phyloP scores from a whole-genome alignment of 1,140 invertebrate genomes.

The Acarapis woodi region DNA sequence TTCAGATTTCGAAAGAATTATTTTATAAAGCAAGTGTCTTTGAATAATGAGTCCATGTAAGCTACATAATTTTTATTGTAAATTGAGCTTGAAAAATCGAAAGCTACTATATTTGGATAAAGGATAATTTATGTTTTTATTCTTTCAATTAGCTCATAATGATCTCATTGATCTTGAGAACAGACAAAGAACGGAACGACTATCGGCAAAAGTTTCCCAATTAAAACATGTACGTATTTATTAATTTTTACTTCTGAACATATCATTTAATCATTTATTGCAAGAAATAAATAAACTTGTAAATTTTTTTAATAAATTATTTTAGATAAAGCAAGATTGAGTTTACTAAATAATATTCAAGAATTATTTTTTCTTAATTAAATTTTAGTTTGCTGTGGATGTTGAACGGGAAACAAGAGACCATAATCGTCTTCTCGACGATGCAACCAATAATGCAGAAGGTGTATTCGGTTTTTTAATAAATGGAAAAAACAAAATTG shows the following conservation, averaged over 20 bases:
- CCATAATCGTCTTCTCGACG: slow-evolving; percentile 15
- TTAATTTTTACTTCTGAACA: neutral
- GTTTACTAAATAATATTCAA: neutral
- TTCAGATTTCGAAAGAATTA: too few relatives aligned
- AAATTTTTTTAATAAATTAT: too few relatives aligned
- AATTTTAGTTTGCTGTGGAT: slow-evolving; percentile 13
- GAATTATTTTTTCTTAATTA: neutral
- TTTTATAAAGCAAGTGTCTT: too few relatives aligned
- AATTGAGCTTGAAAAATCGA: too few relatives aligned
- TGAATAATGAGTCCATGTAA: too few relatives aligned
- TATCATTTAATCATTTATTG: too few relatives aligned
- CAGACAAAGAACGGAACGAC: slow-evolving; percentile 4
- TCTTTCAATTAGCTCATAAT: neutral
- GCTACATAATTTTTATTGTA: too few relatives aligned
- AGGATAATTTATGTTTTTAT: neutral
- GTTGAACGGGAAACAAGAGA: slow-evolving; percentile 15
- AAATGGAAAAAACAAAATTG: slow-evolving; percentile 18
- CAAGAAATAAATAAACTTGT: too few relatives aligned
- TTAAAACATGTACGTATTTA: slow-evolving; percentile 8
- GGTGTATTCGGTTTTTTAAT: slow-evolving; percentile 18
- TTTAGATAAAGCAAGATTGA: neutral
- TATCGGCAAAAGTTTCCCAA: slow-evolving; percentile 5
- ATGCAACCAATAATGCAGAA: slow-evolving; percentile 17
- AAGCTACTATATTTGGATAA: neutral
- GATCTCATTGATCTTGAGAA: slow-evolving; percentile 8